phyloP scores from a whole-genome alignment of 2,113 vertebrate genomes.

The Pelobates fuscus region DNA sequence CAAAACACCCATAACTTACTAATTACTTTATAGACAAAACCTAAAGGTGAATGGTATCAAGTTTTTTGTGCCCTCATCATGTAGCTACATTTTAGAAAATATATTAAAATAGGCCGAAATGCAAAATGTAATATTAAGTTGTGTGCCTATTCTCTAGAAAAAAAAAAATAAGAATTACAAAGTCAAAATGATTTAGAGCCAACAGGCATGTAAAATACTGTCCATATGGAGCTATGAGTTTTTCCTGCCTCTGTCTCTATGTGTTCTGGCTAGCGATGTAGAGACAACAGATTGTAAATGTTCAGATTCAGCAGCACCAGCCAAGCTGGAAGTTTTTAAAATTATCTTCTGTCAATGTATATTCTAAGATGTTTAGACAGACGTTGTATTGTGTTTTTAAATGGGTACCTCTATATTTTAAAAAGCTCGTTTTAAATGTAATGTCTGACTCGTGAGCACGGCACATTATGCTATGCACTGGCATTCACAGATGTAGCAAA shows the following conservation, averaged over 20 bases:
- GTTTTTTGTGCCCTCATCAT: too few species aligned
- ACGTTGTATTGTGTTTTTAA: conserved; percentile 24
- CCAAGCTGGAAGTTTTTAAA: conserved; percentile 37
- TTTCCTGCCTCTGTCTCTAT: conserved; percentile 25
- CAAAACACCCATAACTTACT: too few species aligned
- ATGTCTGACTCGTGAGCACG: background rate
- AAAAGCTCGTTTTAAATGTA: background rate
- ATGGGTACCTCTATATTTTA: conserved; percentile 3
- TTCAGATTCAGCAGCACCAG: conserved; percentile 16
- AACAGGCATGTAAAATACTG: conserved; percentile 11
- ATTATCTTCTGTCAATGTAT: conserved; percentile 14
- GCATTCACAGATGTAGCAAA: background rate
- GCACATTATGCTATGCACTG: background rate
- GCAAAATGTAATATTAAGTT: too few species aligned
- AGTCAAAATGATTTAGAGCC: background rate
- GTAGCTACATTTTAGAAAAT: too few species aligned
- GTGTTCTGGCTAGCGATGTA: conserved; percentile 34
- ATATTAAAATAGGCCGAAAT: too few species aligned
- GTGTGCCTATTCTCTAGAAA: too few species aligned
- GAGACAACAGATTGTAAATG: conserved; percentile 40
- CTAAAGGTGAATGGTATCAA: too few species aligned
- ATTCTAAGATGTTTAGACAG: conserved; percentile 16
- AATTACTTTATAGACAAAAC: too few species aligned
- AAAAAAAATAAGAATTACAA: background rate
- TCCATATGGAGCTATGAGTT: conserved; percentile 31